Evolutionary conservation across 2,888 invertebrate species (phyloP).

Genomic region (Drosophila antonietae): DNA sequence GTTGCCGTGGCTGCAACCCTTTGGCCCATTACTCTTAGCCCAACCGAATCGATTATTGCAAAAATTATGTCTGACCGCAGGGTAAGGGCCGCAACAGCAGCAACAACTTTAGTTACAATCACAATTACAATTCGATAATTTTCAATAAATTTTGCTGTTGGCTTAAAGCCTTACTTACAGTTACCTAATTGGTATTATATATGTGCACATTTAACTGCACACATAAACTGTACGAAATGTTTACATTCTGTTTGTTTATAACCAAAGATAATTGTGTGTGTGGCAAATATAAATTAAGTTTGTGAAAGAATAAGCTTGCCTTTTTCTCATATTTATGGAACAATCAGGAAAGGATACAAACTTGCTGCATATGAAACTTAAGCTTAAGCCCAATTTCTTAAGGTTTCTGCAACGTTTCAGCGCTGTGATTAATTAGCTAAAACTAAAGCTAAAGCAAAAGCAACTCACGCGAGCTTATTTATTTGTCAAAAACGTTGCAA

Average conservation of each 20-base stretch:
- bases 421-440: slow-evolving; percentile 36
- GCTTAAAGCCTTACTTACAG: slow-evolving; percentile 27
- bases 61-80: slow-evolving; percentile 60
- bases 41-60: slow-evolving; percentile 62
- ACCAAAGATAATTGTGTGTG: slow-evolving; percentile 1
- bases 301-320: not conserved
- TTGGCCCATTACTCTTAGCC: slow-evolving; percentile 66
- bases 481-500: slow-evolving; percentile 7
- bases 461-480: slow-evolving; percentile 32
- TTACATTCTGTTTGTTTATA: slow-evolving; percentile 8
- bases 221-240: slow-evolving; percentile 5
- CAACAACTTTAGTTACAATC: slow-evolving; percentile 41
- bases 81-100: slow-evolving; percentile 26
- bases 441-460: slow-evolving; percentile 33
- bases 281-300: slow-evolving; percentile 6
- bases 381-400: not conserved
- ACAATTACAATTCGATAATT: slow-evolving; percentile 44
- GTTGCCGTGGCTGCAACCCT: slow-evolving; percentile 64
- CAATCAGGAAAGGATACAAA: not conserved
- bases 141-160: slow-evolving; percentile 43
- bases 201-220: slow-evolving; percentile 7
- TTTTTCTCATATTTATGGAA: not conserved
- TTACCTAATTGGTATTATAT: slow-evolving; percentile 35
- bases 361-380: not conserved
- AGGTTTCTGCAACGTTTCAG: slow-evolving; percentile 6